These are phyloP conservation scores for Brenthis ino DNA, from an alignment of 2,888 invertebrate species.

Conservation along the genomic window DNA sequence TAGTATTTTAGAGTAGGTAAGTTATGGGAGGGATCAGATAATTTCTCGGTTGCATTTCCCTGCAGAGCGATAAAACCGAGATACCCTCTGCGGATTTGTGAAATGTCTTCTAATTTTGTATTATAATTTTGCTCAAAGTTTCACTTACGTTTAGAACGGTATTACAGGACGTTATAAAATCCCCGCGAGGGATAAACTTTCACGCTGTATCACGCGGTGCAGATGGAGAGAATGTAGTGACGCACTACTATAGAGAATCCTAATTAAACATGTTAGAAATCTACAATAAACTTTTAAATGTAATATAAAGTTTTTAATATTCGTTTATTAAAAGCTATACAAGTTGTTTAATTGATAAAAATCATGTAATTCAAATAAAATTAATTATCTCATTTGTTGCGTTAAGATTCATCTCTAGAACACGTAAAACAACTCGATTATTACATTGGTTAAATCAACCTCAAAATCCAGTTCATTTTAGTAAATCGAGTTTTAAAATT, in stretches of 20 bases:
- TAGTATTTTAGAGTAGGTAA: slow-evolving; percentile 77
- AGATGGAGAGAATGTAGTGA: background rate
- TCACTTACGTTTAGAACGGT: slow-evolving; percentile 22
- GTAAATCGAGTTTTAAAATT: background rate
- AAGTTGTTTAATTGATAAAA: background rate
- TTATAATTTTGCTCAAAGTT: slow-evolving; percentile 27
- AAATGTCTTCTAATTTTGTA: slow-evolving; percentile 40
- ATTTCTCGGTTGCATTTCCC: slow-evolving; percentile 68
- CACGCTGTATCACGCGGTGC: background rate
- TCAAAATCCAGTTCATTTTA: background rate
- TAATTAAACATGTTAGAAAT: too few species aligned
- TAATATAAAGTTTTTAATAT: background rate
- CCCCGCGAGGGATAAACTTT: too few species aligned
- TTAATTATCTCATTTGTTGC: slow-evolving; percentile 7
- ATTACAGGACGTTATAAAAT: background rate
- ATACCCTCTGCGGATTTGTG: slow-evolving; percentile 56
- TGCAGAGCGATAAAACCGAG: slow-evolving; percentile 66
- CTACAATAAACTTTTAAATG: background rate
- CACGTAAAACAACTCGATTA: background rate
- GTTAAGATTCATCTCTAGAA: background rate
- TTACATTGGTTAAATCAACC: background rate
- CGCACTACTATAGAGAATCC: background rate
- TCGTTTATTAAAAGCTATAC: background rate
- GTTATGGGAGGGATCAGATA: slow-evolving; percentile 79
- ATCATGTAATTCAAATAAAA: background rate